Percentiles rank a stretch among this genome's conserved stretches.
Conservation (phyloP, 2,113 vertebrate species). For the Garra rufa region DNA sequence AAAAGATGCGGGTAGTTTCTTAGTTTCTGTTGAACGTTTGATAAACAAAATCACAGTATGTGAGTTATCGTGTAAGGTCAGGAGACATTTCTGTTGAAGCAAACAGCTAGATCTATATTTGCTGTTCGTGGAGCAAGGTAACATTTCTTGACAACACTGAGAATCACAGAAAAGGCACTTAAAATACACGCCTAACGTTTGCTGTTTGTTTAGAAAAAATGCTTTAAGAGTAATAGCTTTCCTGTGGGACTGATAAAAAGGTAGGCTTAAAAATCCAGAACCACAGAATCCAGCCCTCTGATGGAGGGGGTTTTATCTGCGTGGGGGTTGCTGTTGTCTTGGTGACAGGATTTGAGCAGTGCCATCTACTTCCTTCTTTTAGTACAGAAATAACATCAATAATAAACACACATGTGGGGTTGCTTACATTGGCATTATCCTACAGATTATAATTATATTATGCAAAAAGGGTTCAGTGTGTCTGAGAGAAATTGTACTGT, state of each 20-base stretch:
- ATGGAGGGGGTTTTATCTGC: constrained; percentile 12
- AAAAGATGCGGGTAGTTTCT: not conserved
- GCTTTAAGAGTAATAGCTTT: constrained; percentile 6
- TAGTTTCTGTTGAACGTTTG: constrained; percentile 1
- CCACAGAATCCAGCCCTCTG: constrained; percentile 4
- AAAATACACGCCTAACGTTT: not conserved
- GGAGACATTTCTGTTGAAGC: not conserved
- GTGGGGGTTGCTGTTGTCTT: constrained; percentile 40
- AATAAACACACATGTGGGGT: constrained; percentile 11
- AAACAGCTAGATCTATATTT: constrained; percentile 4
- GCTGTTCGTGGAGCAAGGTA: not conserved
- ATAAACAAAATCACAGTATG: not conserved
- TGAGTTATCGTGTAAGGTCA: not conserved
- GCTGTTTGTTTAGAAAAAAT: constrained; percentile 1
- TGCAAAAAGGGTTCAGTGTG: not conserved
- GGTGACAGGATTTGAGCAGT: constrained; percentile 29
- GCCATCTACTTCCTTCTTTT: constrained; percentile 28
- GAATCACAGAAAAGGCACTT: not conserved
- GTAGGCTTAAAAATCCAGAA: constrained; percentile 11
- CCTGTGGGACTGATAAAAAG: constrained; percentile 15
- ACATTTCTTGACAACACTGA: not conserved
- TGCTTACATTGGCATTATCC: constrained; percentile 15
- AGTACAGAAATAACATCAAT: constrained; percentile 27
- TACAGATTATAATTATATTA: not conserved
- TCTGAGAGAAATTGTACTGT: not conserved